Conservation (phyloP, 2,797 vertebrate species). For the Hydrocynus forskahlii region DNA sequence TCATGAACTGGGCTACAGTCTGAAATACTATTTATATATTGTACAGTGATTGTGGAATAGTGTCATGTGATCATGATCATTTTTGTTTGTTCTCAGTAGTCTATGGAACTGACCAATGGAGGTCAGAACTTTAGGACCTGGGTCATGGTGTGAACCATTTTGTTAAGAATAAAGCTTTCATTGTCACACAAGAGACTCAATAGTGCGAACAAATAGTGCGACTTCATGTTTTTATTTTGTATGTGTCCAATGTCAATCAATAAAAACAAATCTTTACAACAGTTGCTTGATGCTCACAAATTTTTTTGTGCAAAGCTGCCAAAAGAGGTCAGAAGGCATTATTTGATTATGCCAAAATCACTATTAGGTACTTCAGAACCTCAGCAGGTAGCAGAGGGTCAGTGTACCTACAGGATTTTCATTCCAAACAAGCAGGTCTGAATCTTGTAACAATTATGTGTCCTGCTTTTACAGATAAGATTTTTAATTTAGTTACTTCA, state of each 20-base stretch:
- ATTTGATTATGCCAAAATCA: no score
- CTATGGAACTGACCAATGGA: conserved; percentile 9
- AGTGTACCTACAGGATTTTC: no score
- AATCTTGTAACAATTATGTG: no score
- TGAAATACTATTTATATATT: conserved; percentile 28
- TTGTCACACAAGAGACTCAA: conserved; percentile 30
- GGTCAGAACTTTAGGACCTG: conserved; percentile 12
- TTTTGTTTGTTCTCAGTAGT: neutral
- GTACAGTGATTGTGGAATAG: conserved; percentile 29
- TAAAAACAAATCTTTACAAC: conserved; percentile 52
- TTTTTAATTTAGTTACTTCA: no score
- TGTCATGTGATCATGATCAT: conserved; percentile 12
- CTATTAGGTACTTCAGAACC: no score
- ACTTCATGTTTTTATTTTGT: conserved; percentile 59
- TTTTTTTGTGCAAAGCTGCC: no score
- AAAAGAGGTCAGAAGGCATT: no score
- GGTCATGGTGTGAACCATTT: conserved; percentile 16
- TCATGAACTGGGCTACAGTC: conserved; percentile 23
- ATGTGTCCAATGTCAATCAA: conserved; percentile 66
- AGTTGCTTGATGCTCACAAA: neutral
- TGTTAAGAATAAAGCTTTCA: conserved; percentile 26
- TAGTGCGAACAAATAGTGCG: conserved; percentile 63
- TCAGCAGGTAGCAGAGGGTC: no score
- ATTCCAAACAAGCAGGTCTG: no score
- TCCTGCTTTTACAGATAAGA: no score